A percentile compares a stretch with the other conserved stretches of the same genome.
Evolutionary conservation across 2,888 invertebrate species (phyloP).

Genomic region (Neocrepidodera transversa): DNA sequence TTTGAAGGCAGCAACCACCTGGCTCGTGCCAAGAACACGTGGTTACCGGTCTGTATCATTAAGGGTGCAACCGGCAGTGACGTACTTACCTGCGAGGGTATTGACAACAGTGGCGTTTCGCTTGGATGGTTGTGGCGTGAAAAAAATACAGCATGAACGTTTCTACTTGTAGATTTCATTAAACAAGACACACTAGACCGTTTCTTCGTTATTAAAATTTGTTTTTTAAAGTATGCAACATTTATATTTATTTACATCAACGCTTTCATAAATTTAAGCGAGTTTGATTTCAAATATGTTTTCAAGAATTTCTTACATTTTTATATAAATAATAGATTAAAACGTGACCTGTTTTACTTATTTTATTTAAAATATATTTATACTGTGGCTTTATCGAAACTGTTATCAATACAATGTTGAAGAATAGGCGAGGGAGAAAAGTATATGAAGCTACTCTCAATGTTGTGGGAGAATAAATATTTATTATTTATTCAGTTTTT

Average conservation of each 20-base stretch:
- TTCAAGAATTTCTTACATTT: no score
- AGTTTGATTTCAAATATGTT: no score
- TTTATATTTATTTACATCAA: not conserved
- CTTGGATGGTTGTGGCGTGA: constrained; percentile 16
- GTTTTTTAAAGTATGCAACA: not conserved
- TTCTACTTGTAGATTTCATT: not conserved
- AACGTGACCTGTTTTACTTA: no score
- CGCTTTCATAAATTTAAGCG: no score
- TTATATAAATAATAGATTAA: no score
- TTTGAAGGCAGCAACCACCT: constrained; percentile 56
- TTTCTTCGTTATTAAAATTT: not conserved
- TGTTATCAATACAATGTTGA: no score
- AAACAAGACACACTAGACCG: not conserved
- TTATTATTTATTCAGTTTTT: no score
- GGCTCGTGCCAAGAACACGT: constrained; percentile 58
- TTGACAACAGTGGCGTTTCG: constrained; percentile 22
- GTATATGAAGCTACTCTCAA: no score
- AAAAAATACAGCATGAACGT: constrained; percentile 7
- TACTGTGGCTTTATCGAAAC: no score
- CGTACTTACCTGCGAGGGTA: constrained; percentile 30
- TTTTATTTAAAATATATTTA: no score
- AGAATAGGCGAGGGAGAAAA: no score
- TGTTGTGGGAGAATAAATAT: no score
- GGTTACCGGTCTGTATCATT: constrained; percentile 51
- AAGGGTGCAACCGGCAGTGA: constrained; percentile 37